Evolutionary conservation across 2,113 vertebrate genomes (phyloP), one percentile per base, ranked within the genome.

Genomic region (Clarias gariepinus): DNA sequence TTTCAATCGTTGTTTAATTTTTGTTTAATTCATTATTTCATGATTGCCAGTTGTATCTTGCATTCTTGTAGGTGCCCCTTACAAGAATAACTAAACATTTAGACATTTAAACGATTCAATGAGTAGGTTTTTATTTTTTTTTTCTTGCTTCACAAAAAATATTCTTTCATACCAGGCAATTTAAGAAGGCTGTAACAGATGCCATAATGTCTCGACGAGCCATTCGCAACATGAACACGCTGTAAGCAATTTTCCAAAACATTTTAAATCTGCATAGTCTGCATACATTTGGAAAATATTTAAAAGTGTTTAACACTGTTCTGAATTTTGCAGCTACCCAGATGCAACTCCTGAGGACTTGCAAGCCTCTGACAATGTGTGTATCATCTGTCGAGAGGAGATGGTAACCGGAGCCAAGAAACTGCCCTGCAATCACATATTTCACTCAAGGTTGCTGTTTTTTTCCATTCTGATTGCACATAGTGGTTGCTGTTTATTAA

Each of bases 201-300:
- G 98, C 98, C 66, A 97, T 99, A 90, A 99, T 99, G 98, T 99
- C 98, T 4, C 96, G 98, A 60, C 94, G 98, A 81, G 98, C 98
- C 74, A 99, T 99, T 87, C 97, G 98, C 88, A 99, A 99, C 93
- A 99, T 99, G 98, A 99, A 99, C 92, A 99, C 98, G 0, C 93
- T 99, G 98, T 99, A 92, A 97, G 98, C 96, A 19, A 15, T 12
- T 69, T 25, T 77, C 18, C 3, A n/a, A 10, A 53, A 53, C 25
- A 28, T 83, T 69, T 69, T 2, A 36, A 60, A 13, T 10, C 3
- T 33, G 15, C 18, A 33, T 33, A 0, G 16, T 12, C 53, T 36
- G 1, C 30, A 61, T 60, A 4, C 18, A 25, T 61, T 81, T 61
- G 5, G 3, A 47, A 47, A 0, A 4, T 57, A 4, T 66, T 81